phyloP scores from a whole-genome alignment of 1,140 invertebrate genomes.

The Callitettix versicolor region DNA sequence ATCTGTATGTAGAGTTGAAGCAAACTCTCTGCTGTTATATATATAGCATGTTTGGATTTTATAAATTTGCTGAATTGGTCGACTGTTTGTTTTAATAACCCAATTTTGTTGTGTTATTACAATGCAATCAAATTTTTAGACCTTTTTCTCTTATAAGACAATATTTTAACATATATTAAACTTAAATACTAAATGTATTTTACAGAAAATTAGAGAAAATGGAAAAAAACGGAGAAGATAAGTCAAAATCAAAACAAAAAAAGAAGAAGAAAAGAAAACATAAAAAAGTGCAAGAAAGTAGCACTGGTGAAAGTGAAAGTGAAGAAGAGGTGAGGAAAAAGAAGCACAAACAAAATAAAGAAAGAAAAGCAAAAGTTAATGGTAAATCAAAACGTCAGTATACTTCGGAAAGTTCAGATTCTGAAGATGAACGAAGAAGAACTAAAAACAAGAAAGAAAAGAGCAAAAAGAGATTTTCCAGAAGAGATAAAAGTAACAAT shows the following conservation, averaged over 20 bases:
- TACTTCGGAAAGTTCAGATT: too few species aligned
- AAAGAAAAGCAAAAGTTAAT: not conserved
- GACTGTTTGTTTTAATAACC: not conserved
- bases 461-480: too few species aligned
- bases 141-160: not conserved
- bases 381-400: too few species aligned
- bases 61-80: not conserved
- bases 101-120: not conserved
- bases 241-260: conserved; percentile 10
- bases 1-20: too few species aligned
- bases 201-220: not conserved
- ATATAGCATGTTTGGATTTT: not conserved
- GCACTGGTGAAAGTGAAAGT: not conserved
- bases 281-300: not conserved
- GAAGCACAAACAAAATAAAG: not conserved
- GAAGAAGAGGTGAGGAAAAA: not conserved
- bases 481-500: too few species aligned
- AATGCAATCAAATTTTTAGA: not conserved
- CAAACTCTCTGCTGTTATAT: not conserved
- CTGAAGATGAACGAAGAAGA: too few species aligned
- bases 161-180: not conserved
- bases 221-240: conserved; percentile 2
- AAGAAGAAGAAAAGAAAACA: conserved; percentile 4
- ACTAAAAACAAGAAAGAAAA: too few species aligned
- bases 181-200: not conserved